phyloP scores from a whole-genome alignment of 2,888 invertebrate genomes.

The Carabus problematicus region DNA sequence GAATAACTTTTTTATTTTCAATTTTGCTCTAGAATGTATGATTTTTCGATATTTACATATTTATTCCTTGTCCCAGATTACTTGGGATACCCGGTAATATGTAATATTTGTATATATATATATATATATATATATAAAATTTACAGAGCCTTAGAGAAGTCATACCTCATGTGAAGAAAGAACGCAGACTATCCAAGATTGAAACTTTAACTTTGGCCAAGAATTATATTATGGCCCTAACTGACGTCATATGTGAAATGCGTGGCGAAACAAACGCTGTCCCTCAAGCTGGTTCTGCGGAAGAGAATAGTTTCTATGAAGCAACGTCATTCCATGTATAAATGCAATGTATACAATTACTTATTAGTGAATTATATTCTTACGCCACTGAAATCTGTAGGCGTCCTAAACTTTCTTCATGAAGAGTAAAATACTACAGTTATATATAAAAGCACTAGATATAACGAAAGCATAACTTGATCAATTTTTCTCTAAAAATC shows the following conservation, averaged over 20 bases:
- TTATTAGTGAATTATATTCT: no score
- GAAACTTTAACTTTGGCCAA: slow-evolving; percentile 88
- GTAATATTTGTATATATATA: neutral
- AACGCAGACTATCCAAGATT: slow-evolving; percentile 84
- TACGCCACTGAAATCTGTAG: no score
- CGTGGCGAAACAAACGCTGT: slow-evolving; percentile 65
- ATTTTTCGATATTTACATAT: no score
- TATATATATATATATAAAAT: slow-evolving; percentile 44
- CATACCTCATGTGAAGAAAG: slow-evolving; percentile 86
- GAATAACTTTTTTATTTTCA: no score
- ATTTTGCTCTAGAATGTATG: no score
- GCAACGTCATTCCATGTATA: slow-evolving; percentile 39
- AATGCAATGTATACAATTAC: neutral
- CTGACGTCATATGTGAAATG: slow-evolving; percentile 84
- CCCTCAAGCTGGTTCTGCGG: slow-evolving; percentile 37
- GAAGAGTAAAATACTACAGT: no score
- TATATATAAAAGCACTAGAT: no score
- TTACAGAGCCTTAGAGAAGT: slow-evolving; percentile 81
- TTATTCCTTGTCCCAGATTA: no score
- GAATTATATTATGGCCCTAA: slow-evolving; percentile 89
- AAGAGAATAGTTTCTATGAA: slow-evolving; percentile 43
- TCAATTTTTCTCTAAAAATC: no score
- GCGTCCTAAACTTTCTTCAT: no score
- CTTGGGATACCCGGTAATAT: no score
- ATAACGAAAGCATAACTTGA: no score